A percentile compares a stretch with the other conserved stretches of the same genome.
phyloP scores from a whole-genome alignment of 2,113 vertebrate species.

The Bubo blakistoni region DNA sequence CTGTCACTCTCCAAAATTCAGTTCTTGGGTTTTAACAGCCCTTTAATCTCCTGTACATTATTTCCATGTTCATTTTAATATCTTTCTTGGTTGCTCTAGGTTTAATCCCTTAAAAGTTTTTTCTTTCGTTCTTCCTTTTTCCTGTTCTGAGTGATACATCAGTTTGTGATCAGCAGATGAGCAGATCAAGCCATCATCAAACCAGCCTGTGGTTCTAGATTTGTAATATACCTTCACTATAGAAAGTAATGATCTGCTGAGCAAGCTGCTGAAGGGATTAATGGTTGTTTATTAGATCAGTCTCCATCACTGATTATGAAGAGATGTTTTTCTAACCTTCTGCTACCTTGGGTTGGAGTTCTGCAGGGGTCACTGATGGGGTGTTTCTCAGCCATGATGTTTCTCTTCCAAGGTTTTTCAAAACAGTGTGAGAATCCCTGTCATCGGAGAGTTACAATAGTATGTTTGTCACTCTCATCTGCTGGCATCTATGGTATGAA shows the following conservation, averaged over 20 bases:
- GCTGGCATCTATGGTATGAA: not conserved
- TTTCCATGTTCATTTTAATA: not conserved
- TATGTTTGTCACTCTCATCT: not conserved
- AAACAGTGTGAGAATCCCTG: not conserved
- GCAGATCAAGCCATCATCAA: not conserved
- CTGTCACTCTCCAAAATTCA: not conserved
- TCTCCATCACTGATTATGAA: not conserved
- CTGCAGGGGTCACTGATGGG: not conserved
- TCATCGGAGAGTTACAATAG: not conserved
- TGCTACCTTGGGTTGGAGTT: not conserved
- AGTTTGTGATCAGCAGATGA: not conserved
- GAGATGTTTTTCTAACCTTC: slow-evolving; percentile 28
- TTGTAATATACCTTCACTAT: not conserved
- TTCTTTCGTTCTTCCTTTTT: not conserved
- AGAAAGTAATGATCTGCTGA: not conserved
- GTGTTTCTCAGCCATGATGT: not conserved
- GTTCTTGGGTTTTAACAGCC: not conserved
- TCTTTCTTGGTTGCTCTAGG: not conserved
- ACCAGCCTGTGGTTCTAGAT: not conserved
- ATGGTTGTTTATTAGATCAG: not conserved
- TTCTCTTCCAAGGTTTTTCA: not conserved
- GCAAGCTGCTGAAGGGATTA: not conserved
- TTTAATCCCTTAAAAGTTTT: not conserved
- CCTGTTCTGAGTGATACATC: not conserved
- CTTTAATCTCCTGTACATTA: not conserved